Evolutionary conservation across 2,888 invertebrate species (phyloP), one percentile per base, ranked within the genome.

Genomic region (Nephrotoma appendiculata): DNA sequence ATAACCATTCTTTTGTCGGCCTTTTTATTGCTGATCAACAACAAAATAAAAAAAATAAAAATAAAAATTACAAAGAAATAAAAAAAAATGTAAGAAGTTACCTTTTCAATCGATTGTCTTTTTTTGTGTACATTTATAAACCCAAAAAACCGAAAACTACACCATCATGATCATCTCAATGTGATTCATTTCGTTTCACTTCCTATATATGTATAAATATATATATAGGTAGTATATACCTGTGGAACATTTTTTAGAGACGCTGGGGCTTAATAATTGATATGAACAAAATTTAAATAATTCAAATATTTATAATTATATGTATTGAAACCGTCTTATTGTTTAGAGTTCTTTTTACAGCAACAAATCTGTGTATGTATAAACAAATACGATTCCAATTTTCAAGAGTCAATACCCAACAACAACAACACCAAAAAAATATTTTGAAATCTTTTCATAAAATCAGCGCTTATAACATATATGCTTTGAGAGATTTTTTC

Each of bases 31-130:
- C 84, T 84, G 84, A 84, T 84, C 84, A 84, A 84, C 84, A 84
- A 84, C 84, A 84, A 84, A 84, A 84, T 84, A 84, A 84, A n/a
- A n/a, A n/a, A n/a, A n/a, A n/a, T n/a, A n/a, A n/a, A n/a, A 84
- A 84, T 41, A 42, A 84, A 84, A 84, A 84, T 41, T 84, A 84
- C 84, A 84, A 84, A 84, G 43, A 84, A 83, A 41, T 42, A 41
- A 84, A 84, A 84, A n/a, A 84, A 71, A 71, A 71, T 71, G 19
- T 84, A 84, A 84, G 84, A 84, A 84, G 84, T 84, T 84, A 84
- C 84, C 84, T 84, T 71, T 71, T 84, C 84, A 84, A 84, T 84
- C 84, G 84, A 84, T 84, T 84, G 84, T 84, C 84, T 84, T 84
- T 84, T 84, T 48, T 48, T 48, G 12, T 71, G 5, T 71, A 71